Percentiles rank a stretch among this genome's conserved stretches.
These are phyloP conservation scores for Silurus glanis DNA, from an alignment of 2,113 vertebrate species.

Conservation along the genomic window DNA sequence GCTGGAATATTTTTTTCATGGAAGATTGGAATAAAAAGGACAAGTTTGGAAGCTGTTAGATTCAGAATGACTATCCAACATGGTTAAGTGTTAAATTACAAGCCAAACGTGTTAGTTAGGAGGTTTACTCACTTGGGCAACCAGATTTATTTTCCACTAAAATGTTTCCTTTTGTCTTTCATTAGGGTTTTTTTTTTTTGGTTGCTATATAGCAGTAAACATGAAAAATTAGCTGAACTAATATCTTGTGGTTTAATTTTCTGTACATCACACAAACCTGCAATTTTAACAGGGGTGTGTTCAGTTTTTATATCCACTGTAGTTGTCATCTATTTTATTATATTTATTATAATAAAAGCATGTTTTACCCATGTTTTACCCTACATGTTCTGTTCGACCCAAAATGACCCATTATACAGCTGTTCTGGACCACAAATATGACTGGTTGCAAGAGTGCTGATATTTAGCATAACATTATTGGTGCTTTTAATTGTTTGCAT, in stretches of 20 bases:
- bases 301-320: neutral
- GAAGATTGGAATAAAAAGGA: neutral
- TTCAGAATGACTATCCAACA: neutral
- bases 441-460: neutral
- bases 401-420: neutral
- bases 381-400: neutral
- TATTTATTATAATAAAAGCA: neutral
- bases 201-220: neutral
- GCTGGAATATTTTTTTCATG: neutral
- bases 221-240: too few relatives aligned
- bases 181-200: neutral
- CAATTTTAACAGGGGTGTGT: neutral
- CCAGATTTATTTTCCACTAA: neutral
- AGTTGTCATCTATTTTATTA: neutral
- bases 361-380: slow-evolving; percentile 10
- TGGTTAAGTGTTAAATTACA: neutral
- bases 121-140: neutral
- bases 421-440: neutral
- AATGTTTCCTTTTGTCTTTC: neutral
- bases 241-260: neutral
- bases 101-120: neutral
- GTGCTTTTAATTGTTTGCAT: neutral
- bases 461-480: neutral
- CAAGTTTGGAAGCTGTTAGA: neutral
- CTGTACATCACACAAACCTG: neutral